Conservation (phyloP, 2,113 vertebrate species). For the Psittacula cyanocephala region DNA sequence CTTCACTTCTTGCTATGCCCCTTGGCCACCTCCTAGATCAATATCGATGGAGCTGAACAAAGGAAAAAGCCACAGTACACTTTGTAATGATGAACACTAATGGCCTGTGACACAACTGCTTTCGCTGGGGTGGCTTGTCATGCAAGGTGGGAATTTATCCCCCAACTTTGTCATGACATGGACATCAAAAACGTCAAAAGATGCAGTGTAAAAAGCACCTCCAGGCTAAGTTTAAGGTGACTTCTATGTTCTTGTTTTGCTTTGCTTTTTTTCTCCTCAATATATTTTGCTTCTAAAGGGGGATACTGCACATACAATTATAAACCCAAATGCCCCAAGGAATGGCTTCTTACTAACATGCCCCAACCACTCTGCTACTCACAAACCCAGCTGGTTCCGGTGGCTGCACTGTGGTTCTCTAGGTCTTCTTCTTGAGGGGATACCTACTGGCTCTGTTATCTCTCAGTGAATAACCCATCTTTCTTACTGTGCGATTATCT, state of each 20-base stretch:
- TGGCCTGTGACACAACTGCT: slow-evolving; percentile 7
- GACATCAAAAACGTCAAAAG: neutral
- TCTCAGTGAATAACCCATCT: neutral
- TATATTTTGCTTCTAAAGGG: neutral
- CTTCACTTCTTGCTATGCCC: neutral
- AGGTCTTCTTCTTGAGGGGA: neutral
- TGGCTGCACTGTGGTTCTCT: accelerated
- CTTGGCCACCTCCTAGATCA: neutral
- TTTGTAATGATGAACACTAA: neutral
- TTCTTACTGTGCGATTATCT: neutral
- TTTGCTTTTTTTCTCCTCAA: neutral
- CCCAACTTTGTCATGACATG: neutral
- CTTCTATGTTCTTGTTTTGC: neutral
- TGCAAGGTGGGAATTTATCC: neutral
- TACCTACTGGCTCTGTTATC: neutral
- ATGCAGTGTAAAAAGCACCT: neutral
- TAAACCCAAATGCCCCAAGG: neutral
- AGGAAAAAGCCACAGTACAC: neutral
- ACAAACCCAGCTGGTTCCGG: neutral
- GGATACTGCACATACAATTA: too few species aligned
- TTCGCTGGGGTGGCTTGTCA: neutral
- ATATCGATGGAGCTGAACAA: neutral
- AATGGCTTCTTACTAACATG: neutral
- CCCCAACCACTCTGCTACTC: neutral
- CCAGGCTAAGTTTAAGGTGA: neutral